Evolutionary conservation across 1,140 invertebrate genomes (phyloP), one percentile per base, ranked within the genome.

Genomic region (Conopomorpha cramerella): DNA sequence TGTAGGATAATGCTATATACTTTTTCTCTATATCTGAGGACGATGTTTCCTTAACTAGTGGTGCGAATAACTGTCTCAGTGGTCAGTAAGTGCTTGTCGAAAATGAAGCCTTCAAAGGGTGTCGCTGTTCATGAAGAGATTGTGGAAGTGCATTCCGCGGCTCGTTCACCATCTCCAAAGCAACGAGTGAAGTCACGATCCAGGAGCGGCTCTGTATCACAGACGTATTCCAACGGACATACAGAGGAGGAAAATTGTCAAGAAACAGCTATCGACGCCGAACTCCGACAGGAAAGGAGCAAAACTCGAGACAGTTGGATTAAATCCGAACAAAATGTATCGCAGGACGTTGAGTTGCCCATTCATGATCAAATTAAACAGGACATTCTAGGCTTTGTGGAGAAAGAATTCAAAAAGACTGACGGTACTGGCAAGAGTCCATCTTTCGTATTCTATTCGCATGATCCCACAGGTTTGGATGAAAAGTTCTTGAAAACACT

Each of bases 291-390:
- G 2, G 56, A 63, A 1, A 65, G 52, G 27, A 28, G 51, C 3
- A 68, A 67, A 43, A 45, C 53, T 11, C 44, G 65, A 7, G 73
- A 77, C 16, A 71, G 57, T 30, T 79, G 77, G 77, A 60, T 67
- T 10, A 71, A 72, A 35, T 77, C 73, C 1, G 77, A 79, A 45
- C 60, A 77, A 8, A 51, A 77, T 31, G 74, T 81, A 25, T 82
- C 80, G 4, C 51, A 80, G 15, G 81, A 82, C 41, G 70, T 71
- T n/a, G 82, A 83, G 43, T 43, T 79, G 7, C 70, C 70, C 8
- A 78, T 79, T 18, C 73, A 79, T 34, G 67, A 78, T 36, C 81
- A 82, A 64, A 81, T 82, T 28, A 82, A 82, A 46, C 77, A 78
- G 48, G 81, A 79, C 47, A 83, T 82, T 25, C 43, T 83, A 26